Evolutionary conservation across 1,140 invertebrate species (phyloP).

Genomic region (Eubasilissa regina): DNA sequence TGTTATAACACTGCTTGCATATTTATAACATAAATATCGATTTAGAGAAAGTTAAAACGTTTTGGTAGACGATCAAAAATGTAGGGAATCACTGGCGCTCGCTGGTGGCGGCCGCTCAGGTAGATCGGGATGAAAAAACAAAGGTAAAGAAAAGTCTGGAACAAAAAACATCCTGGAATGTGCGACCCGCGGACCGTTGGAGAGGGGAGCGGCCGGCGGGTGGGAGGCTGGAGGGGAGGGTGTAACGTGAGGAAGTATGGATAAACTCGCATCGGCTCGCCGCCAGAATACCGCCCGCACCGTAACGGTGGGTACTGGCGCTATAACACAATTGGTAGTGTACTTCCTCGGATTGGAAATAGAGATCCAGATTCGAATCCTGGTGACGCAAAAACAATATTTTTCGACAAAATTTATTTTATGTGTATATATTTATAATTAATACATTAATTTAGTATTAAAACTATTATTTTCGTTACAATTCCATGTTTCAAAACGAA

Average conservation of each 20-base stretch:
- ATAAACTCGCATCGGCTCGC: slow-evolving; percentile 10
- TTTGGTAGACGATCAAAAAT: slow-evolving; percentile 1
- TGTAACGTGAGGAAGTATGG: slow-evolving; percentile 55
- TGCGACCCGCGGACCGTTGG: slow-evolving; percentile 19
- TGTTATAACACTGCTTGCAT: too few species aligned
- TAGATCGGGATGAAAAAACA: slow-evolving; percentile 58
- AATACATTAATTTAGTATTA: too few species aligned
- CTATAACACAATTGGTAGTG: too few species aligned
- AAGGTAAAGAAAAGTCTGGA: slow-evolving; percentile 56
- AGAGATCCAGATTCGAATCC: too few species aligned
- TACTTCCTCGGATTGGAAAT: too few species aligned
- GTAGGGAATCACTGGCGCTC: slow-evolving; percentile 31
- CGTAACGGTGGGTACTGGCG: not conserved
- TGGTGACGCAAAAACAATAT: too few species aligned
- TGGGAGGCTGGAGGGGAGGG: not conserved
- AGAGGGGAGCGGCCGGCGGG: not conserved
- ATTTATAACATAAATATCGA: too few species aligned
- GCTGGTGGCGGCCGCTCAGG: slow-evolving; percentile 54
- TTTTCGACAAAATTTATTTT: too few species aligned
- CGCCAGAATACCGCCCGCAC: not conserved
- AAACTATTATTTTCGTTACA: too few species aligned
- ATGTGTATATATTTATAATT: too few species aligned
- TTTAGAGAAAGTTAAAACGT: too few species aligned
- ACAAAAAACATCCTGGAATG: slow-evolving; percentile 58
- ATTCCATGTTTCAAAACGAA: too few species aligned